phyloP scores from a whole-genome alignment of 2,888 invertebrate species.

The Morpho achilles region DNA sequence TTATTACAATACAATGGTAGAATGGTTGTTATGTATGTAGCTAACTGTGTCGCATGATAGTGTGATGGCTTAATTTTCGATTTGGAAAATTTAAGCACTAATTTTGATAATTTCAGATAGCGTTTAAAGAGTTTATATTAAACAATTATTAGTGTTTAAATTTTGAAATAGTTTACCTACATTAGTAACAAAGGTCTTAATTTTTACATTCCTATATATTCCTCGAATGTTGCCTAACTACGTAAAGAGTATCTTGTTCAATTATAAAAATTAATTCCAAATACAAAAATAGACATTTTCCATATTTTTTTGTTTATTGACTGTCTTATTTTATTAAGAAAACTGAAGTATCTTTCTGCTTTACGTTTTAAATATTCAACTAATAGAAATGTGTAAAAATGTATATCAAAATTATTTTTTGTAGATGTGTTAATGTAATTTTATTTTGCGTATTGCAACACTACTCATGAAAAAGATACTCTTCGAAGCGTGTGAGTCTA shows the following conservation, averaged over 20 bases:
- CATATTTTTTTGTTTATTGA: too few species aligned
- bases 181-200: conserved; percentile 17
- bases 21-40: conserved; percentile 39
- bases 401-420: conserved; percentile 6
- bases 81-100: conserved; percentile 37
- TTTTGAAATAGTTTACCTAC: conserved; percentile 18
- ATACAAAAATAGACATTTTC: too few species aligned
- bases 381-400: conserved; percentile 4
- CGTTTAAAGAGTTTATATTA: neutral
- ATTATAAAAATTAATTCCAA: conserved; percentile 16
- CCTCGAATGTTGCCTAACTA: conserved; percentile 28
- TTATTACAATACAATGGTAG: conserved; percentile 36
- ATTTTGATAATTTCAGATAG: conserved; percentile 15
- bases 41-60: conserved; percentile 45
- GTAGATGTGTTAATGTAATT: neutral
- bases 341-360: neutral
- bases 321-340: too few species aligned
- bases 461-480: conserved; percentile 56
- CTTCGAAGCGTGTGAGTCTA: conserved; percentile 42
- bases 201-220: conserved; percentile 23
- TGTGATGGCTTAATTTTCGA: conserved; percentile 50
- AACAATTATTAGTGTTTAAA: conserved; percentile 25
- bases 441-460: conserved; percentile 15
- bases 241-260: conserved; percentile 32
- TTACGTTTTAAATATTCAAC: neutral